phyloP scores from a whole-genome alignment of 1,140 invertebrate species.

The Vanessa atalanta region DNA sequence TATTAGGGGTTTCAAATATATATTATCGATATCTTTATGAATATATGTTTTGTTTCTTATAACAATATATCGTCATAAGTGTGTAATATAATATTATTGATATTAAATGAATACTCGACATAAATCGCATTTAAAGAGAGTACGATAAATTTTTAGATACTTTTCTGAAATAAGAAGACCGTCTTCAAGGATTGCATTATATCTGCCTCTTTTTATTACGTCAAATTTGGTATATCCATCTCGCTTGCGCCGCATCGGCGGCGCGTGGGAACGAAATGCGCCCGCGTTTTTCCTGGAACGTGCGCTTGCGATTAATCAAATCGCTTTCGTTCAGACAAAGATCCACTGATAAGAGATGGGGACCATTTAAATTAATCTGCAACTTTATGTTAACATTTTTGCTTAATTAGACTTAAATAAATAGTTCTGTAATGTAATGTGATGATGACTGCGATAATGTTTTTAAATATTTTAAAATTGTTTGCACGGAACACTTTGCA shows the following conservation, averaged over 20 bases:
- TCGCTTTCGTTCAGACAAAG: slow-evolving; percentile 46
- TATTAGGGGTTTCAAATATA: no score
- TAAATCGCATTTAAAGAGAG: not conserved
- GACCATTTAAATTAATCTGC: slow-evolving; percentile 33
- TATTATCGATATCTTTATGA: no score
- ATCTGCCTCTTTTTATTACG: slow-evolving; percentile 30
- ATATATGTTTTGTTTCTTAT: no score
- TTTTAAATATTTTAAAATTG: not conserved
- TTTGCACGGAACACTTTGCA: no score
- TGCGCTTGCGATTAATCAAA: slow-evolving; percentile 66
- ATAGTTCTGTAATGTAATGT: not conserved
- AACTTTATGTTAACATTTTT: slow-evolving; percentile 30
- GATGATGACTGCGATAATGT: slow-evolving; percentile 2
- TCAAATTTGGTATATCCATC: slow-evolving; percentile 40
- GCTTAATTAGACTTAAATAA: slow-evolving; percentile 32
- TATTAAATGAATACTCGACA: not conserved
- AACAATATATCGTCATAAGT: no score
- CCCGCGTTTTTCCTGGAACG: slow-evolving; percentile 61
- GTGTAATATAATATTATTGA: no score
- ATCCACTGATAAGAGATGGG: slow-evolving; percentile 30
- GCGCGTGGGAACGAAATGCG: slow-evolving; percentile 66
- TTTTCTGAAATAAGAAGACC: slow-evolving; percentile 7
- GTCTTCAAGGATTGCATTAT: slow-evolving; percentile 27
- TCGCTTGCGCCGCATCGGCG: slow-evolving; percentile 39
- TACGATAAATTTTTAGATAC: not conserved